Percentiles rank a stretch among this genome's conserved stretches.
Evolutionary conservation across 2,797 vertebrate genomes (phyloP).

Genomic region (Platyrinchus mystaceus): DNA sequence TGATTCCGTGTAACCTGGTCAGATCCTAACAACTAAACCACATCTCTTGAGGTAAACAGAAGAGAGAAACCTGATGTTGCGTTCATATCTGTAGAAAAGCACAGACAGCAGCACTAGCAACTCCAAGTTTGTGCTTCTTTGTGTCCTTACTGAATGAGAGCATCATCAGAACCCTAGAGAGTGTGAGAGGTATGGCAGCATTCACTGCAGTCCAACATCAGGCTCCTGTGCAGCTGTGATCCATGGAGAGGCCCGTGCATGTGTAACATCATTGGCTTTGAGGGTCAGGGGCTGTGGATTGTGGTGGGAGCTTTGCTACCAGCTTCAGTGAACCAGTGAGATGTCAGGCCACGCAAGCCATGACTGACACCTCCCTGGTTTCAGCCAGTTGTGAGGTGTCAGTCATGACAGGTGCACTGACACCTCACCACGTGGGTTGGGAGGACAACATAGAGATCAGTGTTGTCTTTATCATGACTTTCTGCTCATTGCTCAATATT

Average conservation of each 20-base stretch:
- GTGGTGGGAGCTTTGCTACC: background rate
- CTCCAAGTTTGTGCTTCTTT: background rate
- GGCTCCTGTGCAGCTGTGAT: no score
- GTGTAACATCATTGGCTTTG: rapidly evolving
- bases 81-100: background rate
- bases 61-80: background rate
- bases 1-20: background rate
- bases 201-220: rapidly evolving
- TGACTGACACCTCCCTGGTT: background rate
- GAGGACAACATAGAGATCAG: background rate
- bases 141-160: background rate
- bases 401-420: background rate
- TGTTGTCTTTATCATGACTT: rapidly evolving
- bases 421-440: rapidly evolving
- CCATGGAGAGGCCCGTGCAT: background rate
- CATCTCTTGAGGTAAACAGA: background rate
- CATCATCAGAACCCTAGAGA: background rate
- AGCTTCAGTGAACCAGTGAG: background rate
- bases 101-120: background rate
- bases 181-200: rapidly evolving
- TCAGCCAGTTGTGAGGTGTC: background rate
- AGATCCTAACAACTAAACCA: background rate
- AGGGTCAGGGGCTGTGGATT: background rate
- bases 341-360: background rate
- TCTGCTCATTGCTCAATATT: background rate